Conservation (phyloP, 2,113 vertebrate species). For the Chitala chitala region DNA sequence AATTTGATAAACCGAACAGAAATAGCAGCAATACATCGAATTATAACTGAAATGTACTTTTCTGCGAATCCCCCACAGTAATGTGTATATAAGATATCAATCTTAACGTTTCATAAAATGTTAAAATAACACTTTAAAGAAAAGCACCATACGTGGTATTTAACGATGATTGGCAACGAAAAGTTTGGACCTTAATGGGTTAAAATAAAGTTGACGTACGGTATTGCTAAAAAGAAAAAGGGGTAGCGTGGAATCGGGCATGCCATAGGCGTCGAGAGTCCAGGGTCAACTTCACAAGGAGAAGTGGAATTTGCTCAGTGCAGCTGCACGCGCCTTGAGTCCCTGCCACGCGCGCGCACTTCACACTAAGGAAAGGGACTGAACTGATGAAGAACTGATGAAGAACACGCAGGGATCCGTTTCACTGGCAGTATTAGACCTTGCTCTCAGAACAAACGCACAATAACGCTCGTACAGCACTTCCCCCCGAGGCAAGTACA, state of each 20-base stretch:
- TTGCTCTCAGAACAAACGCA: neutral
- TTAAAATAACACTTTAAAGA: too few species aligned
- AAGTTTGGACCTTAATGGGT: neutral
- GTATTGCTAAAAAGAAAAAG: slow-evolving; percentile 17
- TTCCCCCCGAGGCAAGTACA: slow-evolving; percentile 1
- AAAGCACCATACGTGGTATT: too few species aligned
- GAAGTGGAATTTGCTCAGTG: slow-evolving; percentile 16
- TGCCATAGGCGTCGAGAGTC: slow-evolving; percentile 8
- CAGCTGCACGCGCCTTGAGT: neutral
- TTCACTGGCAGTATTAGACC: neutral
- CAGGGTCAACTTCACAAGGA: slow-evolving; percentile 20
- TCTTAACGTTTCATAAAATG: too few species aligned
- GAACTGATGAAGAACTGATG: neutral
- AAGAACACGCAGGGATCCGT: neutral
- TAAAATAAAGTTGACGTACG: slow-evolving; percentile 23
- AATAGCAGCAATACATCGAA: too few species aligned
- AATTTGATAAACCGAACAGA: too few species aligned
- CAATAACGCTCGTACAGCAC: neutral
- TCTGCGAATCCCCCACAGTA: too few species aligned
- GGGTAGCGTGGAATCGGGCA: slow-evolving; percentile 15
- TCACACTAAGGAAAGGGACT: neutral
- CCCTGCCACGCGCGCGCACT: neutral
- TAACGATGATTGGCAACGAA: neutral
- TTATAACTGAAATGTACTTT: too few species aligned
- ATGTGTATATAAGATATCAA: too few species aligned